A percentile compares a stretch with the other conserved stretches of the same genome.
Conservation (phyloP, 1,140 invertebrate species). For the Laupala kohalensis region DNA sequence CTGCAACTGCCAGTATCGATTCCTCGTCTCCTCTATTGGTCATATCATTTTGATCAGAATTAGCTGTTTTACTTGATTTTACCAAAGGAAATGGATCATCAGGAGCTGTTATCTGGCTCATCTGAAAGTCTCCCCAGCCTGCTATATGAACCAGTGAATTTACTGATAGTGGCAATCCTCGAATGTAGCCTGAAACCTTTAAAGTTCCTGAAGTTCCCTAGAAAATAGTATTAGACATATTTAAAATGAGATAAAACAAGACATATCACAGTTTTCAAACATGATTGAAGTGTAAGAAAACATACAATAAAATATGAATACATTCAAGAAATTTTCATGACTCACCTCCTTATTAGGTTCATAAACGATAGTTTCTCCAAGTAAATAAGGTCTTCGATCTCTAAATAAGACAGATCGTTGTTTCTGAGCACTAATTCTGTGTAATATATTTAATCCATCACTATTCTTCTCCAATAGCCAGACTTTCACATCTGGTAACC, state of each 20-base stretch:
- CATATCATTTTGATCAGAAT: constrained; percentile 5
- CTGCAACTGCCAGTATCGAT: constrained; percentile 45
- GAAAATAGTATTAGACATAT: neutral
- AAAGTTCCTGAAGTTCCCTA: constrained; percentile 45
- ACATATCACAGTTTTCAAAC: neutral
- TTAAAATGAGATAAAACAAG: neutral
- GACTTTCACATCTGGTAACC: constrained; percentile 73
- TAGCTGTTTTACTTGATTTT: constrained; percentile 6
- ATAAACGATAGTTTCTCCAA: constrained; percentile 68
- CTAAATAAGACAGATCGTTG: constrained; percentile 55
- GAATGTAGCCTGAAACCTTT: constrained; percentile 72
- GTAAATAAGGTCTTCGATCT: constrained; percentile 63
- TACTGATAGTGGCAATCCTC: constrained; percentile 65
- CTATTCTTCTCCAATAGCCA: constrained; percentile 55
- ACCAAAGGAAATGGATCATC: constrained; percentile 63
- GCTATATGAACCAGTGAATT: constrained; percentile 82
- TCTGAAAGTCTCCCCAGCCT: constrained; percentile 84
- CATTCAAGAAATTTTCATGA: constrained; percentile 13
- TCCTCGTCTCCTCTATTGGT: constrained; percentile 18
- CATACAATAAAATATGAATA: neutral
- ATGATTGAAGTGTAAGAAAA: neutral
- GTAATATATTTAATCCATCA: constrained; percentile 66
- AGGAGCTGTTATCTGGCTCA: constrained; percentile 61
- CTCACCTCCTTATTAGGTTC: constrained; percentile 34
- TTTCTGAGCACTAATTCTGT: constrained; percentile 71